Conservation (phyloP, 2,797 vertebrate genomes). For the Forpus xanthops region DNA sequence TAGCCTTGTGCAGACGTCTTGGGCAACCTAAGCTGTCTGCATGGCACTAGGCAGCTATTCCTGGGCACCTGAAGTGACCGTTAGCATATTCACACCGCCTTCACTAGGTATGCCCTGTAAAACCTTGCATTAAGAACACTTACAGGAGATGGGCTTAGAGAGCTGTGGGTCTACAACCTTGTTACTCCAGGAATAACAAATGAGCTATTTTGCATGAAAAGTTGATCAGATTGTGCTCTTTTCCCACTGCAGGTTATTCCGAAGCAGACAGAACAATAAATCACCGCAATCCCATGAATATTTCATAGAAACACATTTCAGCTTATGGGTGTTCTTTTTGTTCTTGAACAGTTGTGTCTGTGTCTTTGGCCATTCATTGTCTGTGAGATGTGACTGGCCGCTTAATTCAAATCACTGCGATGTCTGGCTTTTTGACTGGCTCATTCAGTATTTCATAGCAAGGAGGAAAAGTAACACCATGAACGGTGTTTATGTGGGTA, state of each 20-base stretch:
- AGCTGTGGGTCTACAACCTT: background rate
- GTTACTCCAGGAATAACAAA: background rate
- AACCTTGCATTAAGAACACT: background rate
- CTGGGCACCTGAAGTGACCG: background rate
- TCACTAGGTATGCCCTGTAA: background rate
- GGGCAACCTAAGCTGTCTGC: background rate
- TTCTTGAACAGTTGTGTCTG: background rate
- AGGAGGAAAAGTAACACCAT: background rate
- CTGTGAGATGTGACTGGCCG: background rate
- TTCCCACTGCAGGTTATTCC: background rate
- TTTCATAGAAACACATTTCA: constrained; percentile 17
- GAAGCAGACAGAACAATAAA: constrained; percentile 1
- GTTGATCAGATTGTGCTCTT: constrained; percentile 4
- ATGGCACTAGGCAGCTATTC: background rate
- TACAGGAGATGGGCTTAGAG: background rate
- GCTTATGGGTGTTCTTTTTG: background rate
- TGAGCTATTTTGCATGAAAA: constrained; percentile 4
- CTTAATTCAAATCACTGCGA: background rate
- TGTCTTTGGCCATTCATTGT: background rate
- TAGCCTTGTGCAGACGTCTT: background rate
- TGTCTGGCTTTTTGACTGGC: constrained; percentile 7
- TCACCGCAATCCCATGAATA: background rate
- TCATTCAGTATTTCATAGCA: constrained; percentile 18
- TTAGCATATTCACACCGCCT: background rate
- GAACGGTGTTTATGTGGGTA: background rate